Percentiles rank a stretch among this genome's conserved stretches.
These are phyloP conservation scores for Nothobranchius kuhntae DNA, from an alignment of 2,113 vertebrate species.

Conservation along the genomic window DNA sequence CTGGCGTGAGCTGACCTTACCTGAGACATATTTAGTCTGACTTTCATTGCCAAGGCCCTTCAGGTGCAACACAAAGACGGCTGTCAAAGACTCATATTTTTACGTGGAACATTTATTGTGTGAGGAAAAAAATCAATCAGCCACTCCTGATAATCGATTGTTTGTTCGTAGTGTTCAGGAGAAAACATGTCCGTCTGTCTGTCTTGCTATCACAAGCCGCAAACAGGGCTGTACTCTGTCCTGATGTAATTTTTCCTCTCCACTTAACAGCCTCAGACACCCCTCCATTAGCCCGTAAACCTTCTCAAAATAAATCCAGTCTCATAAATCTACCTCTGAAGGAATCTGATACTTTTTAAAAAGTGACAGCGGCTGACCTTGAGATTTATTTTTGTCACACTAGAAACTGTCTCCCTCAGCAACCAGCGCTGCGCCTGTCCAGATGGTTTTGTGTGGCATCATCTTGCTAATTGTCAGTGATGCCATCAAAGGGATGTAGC, in stretches of 20 bases:
- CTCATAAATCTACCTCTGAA: slow-evolving; percentile 73
- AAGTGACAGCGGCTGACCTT: slow-evolving; percentile 82
- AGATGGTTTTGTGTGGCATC: slow-evolving; percentile 83
- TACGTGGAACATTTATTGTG: slow-evolving; percentile 75
- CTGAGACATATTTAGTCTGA: slow-evolving; percentile 50
- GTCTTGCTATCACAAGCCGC: slow-evolving; percentile 15
- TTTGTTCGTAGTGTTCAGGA: slow-evolving; percentile 76
- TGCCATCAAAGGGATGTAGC: slow-evolving; percentile 82
- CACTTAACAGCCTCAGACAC: slow-evolving; percentile 48
- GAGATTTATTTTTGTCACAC: slow-evolving; percentile 81
- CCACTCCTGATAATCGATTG: slow-evolving; percentile 79
- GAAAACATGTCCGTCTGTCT: neutral
- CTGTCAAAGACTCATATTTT: slow-evolving; percentile 75
- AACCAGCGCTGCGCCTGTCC: slow-evolving; percentile 80
- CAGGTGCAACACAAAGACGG: slow-evolving; percentile 73
- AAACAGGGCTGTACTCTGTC: slow-evolving; percentile 12
- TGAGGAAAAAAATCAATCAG: slow-evolving; percentile 76
- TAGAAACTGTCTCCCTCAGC: slow-evolving; percentile 80
- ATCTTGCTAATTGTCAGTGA: slow-evolving; percentile 85
- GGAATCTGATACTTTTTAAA: slow-evolving; percentile 74
- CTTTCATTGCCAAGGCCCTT: slow-evolving; percentile 59
- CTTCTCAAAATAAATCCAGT: slow-evolving; percentile 74
- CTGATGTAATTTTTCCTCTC: slow-evolving; percentile 59
- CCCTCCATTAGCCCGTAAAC: slow-evolving; percentile 67
- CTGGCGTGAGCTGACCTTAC: slow-evolving; percentile 22